Base-by-base conservation (phyloP, 2,797 vertebrate genomes). In the Alectoris magna region DNA sequence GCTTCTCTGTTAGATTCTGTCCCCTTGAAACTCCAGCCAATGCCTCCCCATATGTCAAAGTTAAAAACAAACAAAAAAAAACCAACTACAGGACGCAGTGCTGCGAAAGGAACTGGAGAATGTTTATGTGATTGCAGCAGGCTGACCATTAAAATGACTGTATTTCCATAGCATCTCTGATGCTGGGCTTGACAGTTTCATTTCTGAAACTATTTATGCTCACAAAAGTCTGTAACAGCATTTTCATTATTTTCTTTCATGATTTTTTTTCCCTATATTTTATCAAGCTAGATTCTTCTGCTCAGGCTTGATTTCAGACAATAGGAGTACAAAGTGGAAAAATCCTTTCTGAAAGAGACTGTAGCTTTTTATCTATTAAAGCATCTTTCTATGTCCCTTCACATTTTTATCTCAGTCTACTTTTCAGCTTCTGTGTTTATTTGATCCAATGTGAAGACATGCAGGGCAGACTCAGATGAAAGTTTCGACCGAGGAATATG, bases 191-290 rank as follows among this genome's bases (percentile, higher is more conserved):
- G 92, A 93, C 96, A 95, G 92, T 96, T 94, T 97, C 92, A 95
- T 98, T 98, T 96, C 44, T 9, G 18, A 96, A 97, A 96, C 94
- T 96, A 97, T 97, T 98, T 95, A 96, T 97, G 95, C 91, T 96
- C 96, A 92, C 93, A 91, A 81, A 97, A 97, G 95, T 95, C 95
- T 81, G 16, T 96, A 97, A 97, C 92, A 96, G 94, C 90, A 85
- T 96, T 98, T 97, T 95, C 93, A 96, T 98, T 97, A 93, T 97
- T 94, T 96, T 73, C 14, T 83, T 92, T 82, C 70, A 74, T 84
- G 89, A 79, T 96, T 95, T 95, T 88, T 90, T 48, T 23, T 48
- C 24, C 44, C 83, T 88, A 49, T 91, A 93, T 95, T 76, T 70
- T 95, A 93, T 88, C 90, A 91, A 86, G 93, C 94, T 87, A 76